These are phyloP conservation scores for Linyphia triangularis DNA, from an alignment of 2,888 invertebrate species.

Conservation along the genomic window DNA sequence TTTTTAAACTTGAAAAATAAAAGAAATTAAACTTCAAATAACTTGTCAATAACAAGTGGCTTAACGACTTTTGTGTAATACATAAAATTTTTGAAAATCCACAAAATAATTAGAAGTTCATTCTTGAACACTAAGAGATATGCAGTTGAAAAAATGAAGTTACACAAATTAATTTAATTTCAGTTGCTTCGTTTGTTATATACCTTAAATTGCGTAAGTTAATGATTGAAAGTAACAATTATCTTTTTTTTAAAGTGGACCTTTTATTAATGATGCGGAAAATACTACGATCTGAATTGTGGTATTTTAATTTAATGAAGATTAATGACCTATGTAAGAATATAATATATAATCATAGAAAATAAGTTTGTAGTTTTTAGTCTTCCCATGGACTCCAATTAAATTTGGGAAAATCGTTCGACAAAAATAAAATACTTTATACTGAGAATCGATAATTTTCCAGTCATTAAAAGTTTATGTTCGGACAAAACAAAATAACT, in stretches of 20 bases:
- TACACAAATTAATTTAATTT: too few relatives aligned
- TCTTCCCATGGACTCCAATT: neutral
- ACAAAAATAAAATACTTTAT: neutral
- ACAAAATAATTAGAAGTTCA: too few relatives aligned
- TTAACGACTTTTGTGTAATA: too few relatives aligned
- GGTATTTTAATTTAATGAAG: slow-evolving; percentile 24
- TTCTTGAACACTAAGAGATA: too few relatives aligned
- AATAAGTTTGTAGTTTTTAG: neutral
- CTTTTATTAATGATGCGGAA: slow-evolving; percentile 15
- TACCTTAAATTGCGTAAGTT: neutral
- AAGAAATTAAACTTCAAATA: too few relatives aligned
- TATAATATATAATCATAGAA: slow-evolving; percentile 11
- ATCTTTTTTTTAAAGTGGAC: slow-evolving; percentile 8
- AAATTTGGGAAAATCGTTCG: neutral
- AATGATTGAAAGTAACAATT: slow-evolving; percentile 3
- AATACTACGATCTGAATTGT: neutral
- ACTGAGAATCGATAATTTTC: neutral
- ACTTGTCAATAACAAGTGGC: too few relatives aligned
- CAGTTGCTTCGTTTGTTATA: neutral
- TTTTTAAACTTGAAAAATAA: too few relatives aligned
- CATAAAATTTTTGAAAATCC: too few relatives aligned
- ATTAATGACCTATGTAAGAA: slow-evolving; percentile 13
- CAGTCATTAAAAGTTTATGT: neutral
- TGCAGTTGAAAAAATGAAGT: too few relatives aligned
- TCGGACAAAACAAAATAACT: neutral